Evolutionary conservation across 2,113 vertebrate genomes (phyloP).

Genomic region (Ptilonorhynchus violaceus): DNA sequence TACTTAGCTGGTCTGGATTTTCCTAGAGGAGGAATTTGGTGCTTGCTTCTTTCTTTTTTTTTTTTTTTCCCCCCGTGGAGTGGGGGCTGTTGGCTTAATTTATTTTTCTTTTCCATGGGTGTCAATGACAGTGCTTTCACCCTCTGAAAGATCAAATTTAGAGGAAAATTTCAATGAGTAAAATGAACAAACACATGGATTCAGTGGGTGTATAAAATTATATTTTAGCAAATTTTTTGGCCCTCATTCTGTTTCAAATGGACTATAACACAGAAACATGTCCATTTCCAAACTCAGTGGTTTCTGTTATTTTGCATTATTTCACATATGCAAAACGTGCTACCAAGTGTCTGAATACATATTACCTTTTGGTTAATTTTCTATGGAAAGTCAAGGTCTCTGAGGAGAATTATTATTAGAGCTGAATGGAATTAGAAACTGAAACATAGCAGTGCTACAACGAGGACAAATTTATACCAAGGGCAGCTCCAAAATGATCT

Average conservation of each 20-base stretch:
- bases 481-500: not conserved
- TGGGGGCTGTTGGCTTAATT: not conserved
- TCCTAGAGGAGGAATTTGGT: not conserved
- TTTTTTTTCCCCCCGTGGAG: rapidly evolving
- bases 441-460: not conserved
- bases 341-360: not conserved
- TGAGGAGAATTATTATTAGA: not conserved
- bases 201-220: not conserved
- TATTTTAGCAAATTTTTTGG: not conserved
- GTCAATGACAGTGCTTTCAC: not conserved
- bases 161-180: not conserved
- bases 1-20: not conserved
- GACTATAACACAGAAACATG: not conserved
- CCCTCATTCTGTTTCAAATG: not conserved
- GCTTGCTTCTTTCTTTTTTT: rapidly evolving
- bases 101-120: not conserved
- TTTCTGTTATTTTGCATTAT: not conserved
- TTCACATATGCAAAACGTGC: not conserved
- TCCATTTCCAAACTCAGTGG: not conserved
- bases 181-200: not conserved
- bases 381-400: not conserved
- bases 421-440: not conserved
- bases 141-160: not conserved
- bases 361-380: not conserved
- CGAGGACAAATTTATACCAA: not conserved